Evolutionary conservation across 2,797 vertebrate genomes (phyloP), one percentile per base, ranked within the genome.

Genomic region (Capromys pilorides): DNA sequence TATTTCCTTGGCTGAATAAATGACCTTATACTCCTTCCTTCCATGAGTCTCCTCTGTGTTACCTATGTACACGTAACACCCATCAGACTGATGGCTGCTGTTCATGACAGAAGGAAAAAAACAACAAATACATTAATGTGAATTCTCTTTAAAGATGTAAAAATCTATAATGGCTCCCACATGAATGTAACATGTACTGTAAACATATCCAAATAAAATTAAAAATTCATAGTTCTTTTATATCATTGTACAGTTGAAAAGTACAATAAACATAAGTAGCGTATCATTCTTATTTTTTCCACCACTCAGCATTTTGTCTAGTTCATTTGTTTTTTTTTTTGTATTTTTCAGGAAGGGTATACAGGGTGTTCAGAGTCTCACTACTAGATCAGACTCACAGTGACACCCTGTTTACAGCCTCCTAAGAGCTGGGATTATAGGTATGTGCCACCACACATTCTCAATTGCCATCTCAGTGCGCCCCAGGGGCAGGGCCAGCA

Each of bases 221-320:
- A 96, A 59, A 95, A 93, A 95, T 64, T 8, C n/a, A 7, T 16
- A 62, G 61, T 49, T 93, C 22, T 73, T 83, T 66, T 16, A 78
- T n/a, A 39, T 59, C n/a, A 80, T 57, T 80, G 24, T 59, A 84
- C 92, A 88, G 61, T 66, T 94, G 90, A 51, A 88, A 95, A 94
- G 86, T 62, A 75, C 36, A 94, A 36, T 81, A 80, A 95, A 69
- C 36, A 94, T 13, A 89, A 88, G 87, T 41, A 81, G 73, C 67
- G 62, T 86, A 79, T 81, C 73, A 79, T 41, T 33, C 10, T 39
- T 33, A 75, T 87, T 92, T 77, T 49, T 49, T 49, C 49, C 19
- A 81, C 28, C 31, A 93, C 9, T 71, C 67, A 90, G 66, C 28
- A 22, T 78, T 93, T 85, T 85, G 39, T 80, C n/a, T 87, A 95